Evolutionary conservation across 30 jellyfish, hydroid and myxozoan species (phyloP).

Genomic region (Turritopsis rubra): DNA sequence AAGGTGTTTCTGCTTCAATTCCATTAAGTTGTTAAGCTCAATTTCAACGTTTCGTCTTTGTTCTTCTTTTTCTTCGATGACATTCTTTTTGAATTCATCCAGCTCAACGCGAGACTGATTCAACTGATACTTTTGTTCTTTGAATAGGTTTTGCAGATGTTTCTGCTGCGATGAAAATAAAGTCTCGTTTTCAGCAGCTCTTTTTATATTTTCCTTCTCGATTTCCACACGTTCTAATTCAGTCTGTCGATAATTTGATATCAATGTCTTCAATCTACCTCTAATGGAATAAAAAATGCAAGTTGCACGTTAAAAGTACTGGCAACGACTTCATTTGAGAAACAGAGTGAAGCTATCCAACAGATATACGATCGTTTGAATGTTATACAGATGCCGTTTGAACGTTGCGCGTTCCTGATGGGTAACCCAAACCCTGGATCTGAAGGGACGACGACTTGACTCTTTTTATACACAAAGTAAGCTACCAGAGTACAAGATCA

Average conservation of each 20-base stretch:
- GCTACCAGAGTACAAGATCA: no score
- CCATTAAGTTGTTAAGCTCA: slow-evolving; percentile 38
- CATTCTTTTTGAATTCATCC: slow-evolving; percentile 30
- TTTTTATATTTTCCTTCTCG: slow-evolving; percentile 30
- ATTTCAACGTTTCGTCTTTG: slow-evolving; percentile 48
- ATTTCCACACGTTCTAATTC: slow-evolving; percentile 61
- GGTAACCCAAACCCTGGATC: no score
- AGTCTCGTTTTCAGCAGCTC: slow-evolving; percentile 31
- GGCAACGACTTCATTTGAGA: no score
- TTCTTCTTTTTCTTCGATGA: slow-evolving; percentile 41
- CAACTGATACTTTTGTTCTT: slow-evolving; percentile 14
- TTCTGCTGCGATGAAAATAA: slow-evolving; percentile 26
- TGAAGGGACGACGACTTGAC: no score
- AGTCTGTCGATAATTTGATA: slow-evolving; percentile 50
- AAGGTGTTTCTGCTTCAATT: slow-evolving; percentile 22
- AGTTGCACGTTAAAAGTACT: no score
- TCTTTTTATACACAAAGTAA: no score
- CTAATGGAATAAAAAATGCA: no score
- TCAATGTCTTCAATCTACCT: slow-evolving; percentile 45
- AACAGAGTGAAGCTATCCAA: no score
- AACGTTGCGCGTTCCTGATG: no score
- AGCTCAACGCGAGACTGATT: slow-evolving; percentile 21
- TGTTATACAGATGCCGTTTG: no score
- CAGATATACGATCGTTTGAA: no score
- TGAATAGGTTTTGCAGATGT: slow-evolving; percentile 22